Evolutionary conservation across 1,140 invertebrate species (phyloP).

Genomic region (Meteorus sp.): DNA sequence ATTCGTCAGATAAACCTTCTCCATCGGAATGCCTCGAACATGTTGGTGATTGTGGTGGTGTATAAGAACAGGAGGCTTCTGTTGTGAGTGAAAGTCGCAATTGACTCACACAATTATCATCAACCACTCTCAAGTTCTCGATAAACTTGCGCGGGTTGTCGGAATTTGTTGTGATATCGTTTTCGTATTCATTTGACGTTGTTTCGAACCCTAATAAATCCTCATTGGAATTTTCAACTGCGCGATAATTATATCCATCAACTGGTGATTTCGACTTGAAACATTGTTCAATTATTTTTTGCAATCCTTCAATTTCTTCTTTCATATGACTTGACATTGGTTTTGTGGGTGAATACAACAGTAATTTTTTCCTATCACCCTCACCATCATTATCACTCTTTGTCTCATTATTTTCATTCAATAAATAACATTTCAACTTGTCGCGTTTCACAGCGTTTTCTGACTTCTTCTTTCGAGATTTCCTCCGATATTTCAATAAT

Average conservation of each 20-base stretch:
- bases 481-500: conserved; percentile 26
- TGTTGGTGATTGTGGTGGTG: no score
- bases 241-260: background rate
- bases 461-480: conserved; percentile 2
- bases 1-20: background rate
- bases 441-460: background rate
- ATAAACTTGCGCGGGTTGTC: background rate
- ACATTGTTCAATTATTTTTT: conserved; percentile 4
- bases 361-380: background rate
- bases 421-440: background rate
- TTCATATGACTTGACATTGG: background rate
- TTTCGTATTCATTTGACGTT: background rate
- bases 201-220: conserved; percentile 4
- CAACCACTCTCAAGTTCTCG: background rate
- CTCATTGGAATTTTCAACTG: background rate
- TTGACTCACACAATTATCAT: no score
- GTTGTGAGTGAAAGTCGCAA: no score
- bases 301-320: conserved; percentile 1
- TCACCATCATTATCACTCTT: background rate
- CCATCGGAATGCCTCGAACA: background rate
- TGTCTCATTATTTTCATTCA: background rate
- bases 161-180: background rate
- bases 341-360: background rate
- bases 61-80: no score
- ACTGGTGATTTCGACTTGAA: background rate